A percentile compares a stretch with the other conserved stretches of the same genome.
Conservation (phyloP, 2,888 invertebrate species). For the Frankliniella fusca region DNA sequence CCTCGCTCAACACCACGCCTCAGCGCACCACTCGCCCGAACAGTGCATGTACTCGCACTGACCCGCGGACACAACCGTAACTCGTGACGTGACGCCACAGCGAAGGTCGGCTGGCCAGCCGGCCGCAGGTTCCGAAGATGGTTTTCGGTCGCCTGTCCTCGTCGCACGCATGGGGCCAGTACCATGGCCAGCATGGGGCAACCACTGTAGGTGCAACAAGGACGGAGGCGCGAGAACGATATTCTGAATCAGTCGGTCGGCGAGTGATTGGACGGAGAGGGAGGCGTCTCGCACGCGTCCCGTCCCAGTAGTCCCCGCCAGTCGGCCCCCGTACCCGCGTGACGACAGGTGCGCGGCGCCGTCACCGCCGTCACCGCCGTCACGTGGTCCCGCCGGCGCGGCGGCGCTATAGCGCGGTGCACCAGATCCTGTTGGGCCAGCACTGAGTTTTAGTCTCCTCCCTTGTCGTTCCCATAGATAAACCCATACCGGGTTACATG, state of each 20-base stretch:
- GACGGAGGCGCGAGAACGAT: too few species aligned
- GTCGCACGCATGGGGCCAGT: too few species aligned
- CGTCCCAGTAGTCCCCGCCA: not conserved
- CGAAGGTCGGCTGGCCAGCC: not conserved
- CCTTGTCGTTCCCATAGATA: not conserved
- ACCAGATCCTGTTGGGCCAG: not conserved
- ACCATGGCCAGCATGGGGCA: too few species aligned
- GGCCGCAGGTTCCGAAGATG: not conserved
- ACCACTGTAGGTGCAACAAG: too few species aligned
- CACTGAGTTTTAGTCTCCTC: too few species aligned
- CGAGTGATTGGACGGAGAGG: not conserved
- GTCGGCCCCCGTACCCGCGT: not conserved
- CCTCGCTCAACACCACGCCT: too few species aligned
- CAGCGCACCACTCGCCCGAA: too few species aligned
- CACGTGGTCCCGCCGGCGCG: not conserved
- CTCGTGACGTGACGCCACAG: not conserved
- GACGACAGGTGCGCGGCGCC: not conserved
- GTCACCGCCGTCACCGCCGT: not conserved
- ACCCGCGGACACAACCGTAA: too few species aligned
- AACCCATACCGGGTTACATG: not conserved
- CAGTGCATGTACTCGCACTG: too few species aligned
- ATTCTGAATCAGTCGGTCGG: not conserved
- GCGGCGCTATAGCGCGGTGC: not conserved
- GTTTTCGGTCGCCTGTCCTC: too few species aligned
- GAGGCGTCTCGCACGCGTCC: not conserved